Evolutionary conservation across 2,888 invertebrate genomes (phyloP).

Genomic region (Mylabris sibirica): DNA sequence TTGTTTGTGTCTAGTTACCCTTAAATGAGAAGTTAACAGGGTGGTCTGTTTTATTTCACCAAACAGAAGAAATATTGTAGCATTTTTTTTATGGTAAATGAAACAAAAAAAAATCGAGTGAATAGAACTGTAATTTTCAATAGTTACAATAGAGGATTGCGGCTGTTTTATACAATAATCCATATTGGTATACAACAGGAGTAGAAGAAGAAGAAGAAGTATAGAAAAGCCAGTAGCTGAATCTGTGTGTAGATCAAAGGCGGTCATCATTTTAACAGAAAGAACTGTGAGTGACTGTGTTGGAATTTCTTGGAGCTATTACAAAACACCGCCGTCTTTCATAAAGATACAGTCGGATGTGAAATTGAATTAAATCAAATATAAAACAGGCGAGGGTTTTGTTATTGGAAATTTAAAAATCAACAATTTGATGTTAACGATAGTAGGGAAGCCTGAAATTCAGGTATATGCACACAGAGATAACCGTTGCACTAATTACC

Average conservation of each 20-base stretch:
- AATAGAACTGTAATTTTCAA: conserved; percentile 49
- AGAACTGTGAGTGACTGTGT: conserved; percentile 36
- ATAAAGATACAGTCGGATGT: conserved; percentile 39
- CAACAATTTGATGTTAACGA: background rate
- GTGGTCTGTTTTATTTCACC: background rate
- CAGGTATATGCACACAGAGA: conserved; percentile 16
- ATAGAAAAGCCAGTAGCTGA: conserved; percentile 43
- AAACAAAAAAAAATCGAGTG: conserved; percentile 25
- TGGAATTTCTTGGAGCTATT: conserved; percentile 41
- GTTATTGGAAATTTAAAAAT: conserved; percentile 24
- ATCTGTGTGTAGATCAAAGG: conserved; percentile 42
- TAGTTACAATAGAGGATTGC: conserved; percentile 39
- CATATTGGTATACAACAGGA: conserved; percentile 34
- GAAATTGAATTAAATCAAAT: conserved; percentile 44
- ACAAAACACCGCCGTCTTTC: conserved; percentile 43
- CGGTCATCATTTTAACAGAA: conserved; percentile 38
- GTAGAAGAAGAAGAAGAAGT: conserved; percentile 26
- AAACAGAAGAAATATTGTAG: background rate
- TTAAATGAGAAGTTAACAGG: background rate
- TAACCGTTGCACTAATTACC: conserved; percentile 29
- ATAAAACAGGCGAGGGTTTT: conserved; percentile 39
- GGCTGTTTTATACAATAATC: conserved; percentile 35
- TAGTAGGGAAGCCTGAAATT: conserved; percentile 6
- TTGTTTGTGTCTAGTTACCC: conserved; percentile 11
- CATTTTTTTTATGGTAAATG: background rate